Base-by-base conservation (phyloP, 2,888 invertebrate species). In the Lycia hirtaria region DNA sequence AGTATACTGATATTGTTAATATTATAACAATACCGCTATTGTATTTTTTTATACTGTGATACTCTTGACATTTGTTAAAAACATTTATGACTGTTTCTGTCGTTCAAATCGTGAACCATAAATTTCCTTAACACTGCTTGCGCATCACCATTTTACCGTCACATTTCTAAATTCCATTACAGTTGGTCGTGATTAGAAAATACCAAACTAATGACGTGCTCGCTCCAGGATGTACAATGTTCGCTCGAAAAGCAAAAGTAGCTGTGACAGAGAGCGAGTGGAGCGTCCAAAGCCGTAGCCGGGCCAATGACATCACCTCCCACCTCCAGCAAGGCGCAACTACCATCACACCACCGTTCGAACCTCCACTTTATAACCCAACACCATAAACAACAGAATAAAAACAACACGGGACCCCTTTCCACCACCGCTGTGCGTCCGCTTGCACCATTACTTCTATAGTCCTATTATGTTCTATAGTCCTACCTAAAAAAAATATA, bases 171-270 rank as follows among this genome's bases (percentile, higher is more conserved):
- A 74, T 75, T 71, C 73, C 72, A 68, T 64, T 62, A 65, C 64
- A 68, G 60, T 67, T 69, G 69, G 67, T 71, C 62, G 75, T 83
- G 81, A 84, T 85, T 85, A 84, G 79, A 83, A 83, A 86, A 88
- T 87, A 81, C 85, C 84, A 77, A 84, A 77, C 75, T 77, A 81
- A 78, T 86, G 85, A 86, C 86, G 86, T 81, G 78, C 73, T 75
- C 75, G 65, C 41, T 80, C 80, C 76, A 83, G 86, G 87, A 87
- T 84, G 85, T 82, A 78, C 76, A 80, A 80, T 81, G 85, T 86
- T 83, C 84, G 78, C 78, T 85, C 81, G 78, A 86, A 87, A 88
- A 87, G 85, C 88, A 87, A 88, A 87, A 87, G 87, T 86, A 82
- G 81, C 84, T 80, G 81, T 80, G 82, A 83, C 84, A 83, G 83